Conservation (phyloP, 2,888 invertebrate species). For the Nephrotoma guestfalica region DNA sequence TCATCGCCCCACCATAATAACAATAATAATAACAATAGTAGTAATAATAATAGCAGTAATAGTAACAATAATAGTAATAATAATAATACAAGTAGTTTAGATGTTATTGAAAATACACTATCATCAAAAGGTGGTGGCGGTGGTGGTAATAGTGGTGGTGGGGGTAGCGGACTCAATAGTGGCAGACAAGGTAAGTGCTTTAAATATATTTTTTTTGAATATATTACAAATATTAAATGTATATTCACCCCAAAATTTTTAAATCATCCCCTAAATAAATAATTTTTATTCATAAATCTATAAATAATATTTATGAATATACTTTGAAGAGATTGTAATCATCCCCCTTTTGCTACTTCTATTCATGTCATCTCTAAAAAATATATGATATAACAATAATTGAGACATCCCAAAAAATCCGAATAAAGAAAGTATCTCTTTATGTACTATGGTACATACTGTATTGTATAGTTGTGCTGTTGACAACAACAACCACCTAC, state of each 20-base stretch:
- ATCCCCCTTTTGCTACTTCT: not conserved
- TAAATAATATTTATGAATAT: not conserved
- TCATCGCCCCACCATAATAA: not conserved
- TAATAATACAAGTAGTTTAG: not conserved
- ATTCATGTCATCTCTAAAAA: not conserved
- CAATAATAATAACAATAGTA: slow-evolving; percentile 3
- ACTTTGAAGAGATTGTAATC: not conserved
- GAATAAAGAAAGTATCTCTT: not conserved
- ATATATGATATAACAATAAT: not conserved
- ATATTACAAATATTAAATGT: not conserved
- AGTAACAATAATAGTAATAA: not conserved
- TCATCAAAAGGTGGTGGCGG: not conserved
- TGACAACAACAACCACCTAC: not conserved
- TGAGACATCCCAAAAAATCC: not conserved
- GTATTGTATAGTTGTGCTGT: not conserved
- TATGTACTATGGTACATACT: not conserved
- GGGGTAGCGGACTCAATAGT: not conserved
- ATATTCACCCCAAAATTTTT: not conserved
- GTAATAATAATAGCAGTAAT: not conserved
- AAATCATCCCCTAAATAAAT: not conserved
- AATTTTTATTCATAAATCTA: not conserved
- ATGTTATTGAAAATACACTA: not conserved
- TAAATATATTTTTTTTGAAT: not conserved
- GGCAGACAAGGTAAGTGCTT: not conserved
- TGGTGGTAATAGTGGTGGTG: not conserved